Evolutionary conservation across 2,797 vertebrate genomes (phyloP).

Genomic region (Cichlasoma orientale): DNA sequence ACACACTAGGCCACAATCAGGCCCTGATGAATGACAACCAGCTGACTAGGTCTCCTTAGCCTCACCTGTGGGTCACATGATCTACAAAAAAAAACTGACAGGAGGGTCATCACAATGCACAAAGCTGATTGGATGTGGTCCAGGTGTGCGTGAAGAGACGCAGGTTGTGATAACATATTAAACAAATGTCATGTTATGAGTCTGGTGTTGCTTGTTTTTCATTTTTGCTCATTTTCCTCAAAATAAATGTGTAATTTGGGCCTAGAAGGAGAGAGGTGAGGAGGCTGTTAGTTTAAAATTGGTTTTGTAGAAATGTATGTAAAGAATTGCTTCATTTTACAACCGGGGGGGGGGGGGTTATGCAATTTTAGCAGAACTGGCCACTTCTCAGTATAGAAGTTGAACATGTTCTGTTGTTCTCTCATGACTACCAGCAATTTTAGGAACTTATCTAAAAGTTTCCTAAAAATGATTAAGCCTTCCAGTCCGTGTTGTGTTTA

Average conservation of each 20-base stretch:
- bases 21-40: neutral
- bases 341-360: neutral
- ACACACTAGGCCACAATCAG: too few relatives aligned
- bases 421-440: neutral
- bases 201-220: neutral
- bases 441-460: neutral
- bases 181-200: neutral
- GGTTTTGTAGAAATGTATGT: neutral
- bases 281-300: neutral
- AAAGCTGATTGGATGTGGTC: neutral
- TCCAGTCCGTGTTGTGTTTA: neutral
- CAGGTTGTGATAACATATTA: slow-evolving; percentile 42
- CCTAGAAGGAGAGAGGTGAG: neutral
- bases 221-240: neutral
- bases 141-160: neutral
- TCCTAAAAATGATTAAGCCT: neutral
- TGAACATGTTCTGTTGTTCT: neutral
- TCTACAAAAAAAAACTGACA: neutral
- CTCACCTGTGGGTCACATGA: neutral
- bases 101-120: neutral
- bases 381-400: neutral
- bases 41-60: neutral
- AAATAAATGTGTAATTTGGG: neutral
- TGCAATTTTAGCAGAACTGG: neutral
- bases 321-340: neutral